Evolutionary conservation across 2,797 vertebrate genomes (phyloP).

Genomic region (Nasua narica): DNA sequence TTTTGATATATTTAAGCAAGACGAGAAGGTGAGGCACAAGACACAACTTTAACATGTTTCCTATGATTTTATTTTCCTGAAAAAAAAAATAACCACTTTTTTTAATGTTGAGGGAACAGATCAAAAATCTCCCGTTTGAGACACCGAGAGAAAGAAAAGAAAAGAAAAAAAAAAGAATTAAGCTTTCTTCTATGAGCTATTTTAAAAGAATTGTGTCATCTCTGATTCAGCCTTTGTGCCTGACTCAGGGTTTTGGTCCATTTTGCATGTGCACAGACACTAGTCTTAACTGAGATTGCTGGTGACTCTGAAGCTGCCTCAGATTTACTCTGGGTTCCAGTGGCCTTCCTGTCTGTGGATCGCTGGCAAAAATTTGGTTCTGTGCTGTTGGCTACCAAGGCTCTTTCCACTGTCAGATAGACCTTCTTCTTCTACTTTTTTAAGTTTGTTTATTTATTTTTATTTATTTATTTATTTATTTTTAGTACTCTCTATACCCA

Average conservation of each 20-base stretch:
- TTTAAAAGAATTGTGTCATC: background rate
- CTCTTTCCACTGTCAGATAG: background rate
- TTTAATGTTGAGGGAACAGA: background rate
- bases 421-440: background rate
- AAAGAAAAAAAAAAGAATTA: background rate
- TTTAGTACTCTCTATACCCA: background rate
- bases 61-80: background rate
- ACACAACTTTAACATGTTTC: background rate
- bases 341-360: background rate
- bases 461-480: background rate
- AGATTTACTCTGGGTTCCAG: background rate
- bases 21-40: background rate
- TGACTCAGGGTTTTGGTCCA: background rate
- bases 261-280: background rate
- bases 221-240: background rate
- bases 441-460: background rate
- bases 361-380: background rate
- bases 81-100: background rate
- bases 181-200: background rate
- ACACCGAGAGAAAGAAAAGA: background rate
- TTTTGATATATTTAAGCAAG: conserved; percentile 12
- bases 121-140: background rate
- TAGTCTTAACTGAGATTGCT: background rate
- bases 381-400: background rate
- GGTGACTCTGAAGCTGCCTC: background rate